A percentile compares a stretch with the other conserved stretches of the same genome.
These are phyloP conservation scores for Nannoperca australis DNA, from an alignment of 2,797 vertebrate genomes.

Conservation along the genomic window DNA sequence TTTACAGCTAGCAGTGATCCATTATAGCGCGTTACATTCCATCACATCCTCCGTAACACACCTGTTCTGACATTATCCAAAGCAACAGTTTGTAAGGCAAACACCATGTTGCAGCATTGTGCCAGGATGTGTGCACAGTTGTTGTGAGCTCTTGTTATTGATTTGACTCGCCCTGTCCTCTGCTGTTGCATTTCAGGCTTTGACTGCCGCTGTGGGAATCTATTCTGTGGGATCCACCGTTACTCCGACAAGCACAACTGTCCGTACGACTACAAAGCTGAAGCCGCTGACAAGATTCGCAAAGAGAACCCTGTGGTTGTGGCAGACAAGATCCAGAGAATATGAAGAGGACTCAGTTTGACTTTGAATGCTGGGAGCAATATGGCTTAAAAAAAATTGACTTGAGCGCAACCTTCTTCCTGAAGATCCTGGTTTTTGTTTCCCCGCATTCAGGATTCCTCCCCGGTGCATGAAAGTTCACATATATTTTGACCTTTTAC, in stretches of 20 bases:
- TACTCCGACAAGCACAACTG: constrained; percentile 93
- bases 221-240: constrained; percentile 92
- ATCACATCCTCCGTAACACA: background rate
- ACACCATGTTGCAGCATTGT: background rate
- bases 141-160: background rate
- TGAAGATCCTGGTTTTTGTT: constrained; percentile 64
- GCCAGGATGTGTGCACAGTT: background rate
- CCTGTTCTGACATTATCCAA: background rate
- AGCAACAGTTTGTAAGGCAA: background rate
- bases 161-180: background rate
- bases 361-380: constrained; percentile 55
- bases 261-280: constrained; percentile 92
- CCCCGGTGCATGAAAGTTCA: constrained; percentile 73
- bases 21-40: background rate
- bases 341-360: constrained; percentile 82
- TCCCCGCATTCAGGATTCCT: constrained; percentile 29
- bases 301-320: constrained; percentile 92
- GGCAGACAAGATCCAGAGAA: constrained; percentile 94
- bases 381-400: constrained; percentile 53
- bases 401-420: constrained; percentile 68
- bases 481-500: constrained; percentile 50
- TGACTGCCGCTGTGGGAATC: constrained; percentile 91
- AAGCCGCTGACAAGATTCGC: constrained; percentile 91
- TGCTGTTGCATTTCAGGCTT: constrained; percentile 81
- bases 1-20: background rate